Evolutionary conservation across 2,113 vertebrate genomes (phyloP).

Genomic region (Hippotragus niger): DNA sequence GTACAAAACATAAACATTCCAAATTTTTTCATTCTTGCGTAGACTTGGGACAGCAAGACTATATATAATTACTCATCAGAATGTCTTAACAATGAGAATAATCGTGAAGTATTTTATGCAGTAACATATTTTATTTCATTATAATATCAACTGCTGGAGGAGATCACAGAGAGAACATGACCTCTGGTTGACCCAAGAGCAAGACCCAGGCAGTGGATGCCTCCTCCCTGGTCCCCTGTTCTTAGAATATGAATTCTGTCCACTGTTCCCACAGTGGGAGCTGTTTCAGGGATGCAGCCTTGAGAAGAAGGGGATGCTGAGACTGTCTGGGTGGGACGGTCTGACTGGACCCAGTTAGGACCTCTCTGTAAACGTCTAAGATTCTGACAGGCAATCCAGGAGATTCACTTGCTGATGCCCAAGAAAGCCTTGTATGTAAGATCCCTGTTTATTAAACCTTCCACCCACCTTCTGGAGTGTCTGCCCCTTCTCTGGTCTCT

Average conservation of each 20-base stretch:
- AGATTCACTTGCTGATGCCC: background rate
- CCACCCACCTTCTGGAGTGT: background rate
- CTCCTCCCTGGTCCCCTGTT: background rate
- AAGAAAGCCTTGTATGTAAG: background rate
- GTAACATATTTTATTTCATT: background rate
- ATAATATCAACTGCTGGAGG: background rate
- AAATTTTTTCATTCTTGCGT: background rate
- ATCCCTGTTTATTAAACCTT: background rate
- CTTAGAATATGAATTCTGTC: background rate
- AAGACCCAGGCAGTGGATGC: background rate
- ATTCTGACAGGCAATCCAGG: background rate
- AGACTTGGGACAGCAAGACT: background rate
- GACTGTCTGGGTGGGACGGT: background rate
- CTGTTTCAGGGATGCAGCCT: background rate
- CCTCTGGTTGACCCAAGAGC: background rate
- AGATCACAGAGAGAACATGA: background rate
- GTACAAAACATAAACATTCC: background rate
- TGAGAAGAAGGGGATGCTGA: background rate
- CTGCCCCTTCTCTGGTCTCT: background rate
- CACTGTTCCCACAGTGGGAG: background rate
- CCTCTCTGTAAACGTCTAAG: background rate
- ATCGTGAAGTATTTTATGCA: background rate
- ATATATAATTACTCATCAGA: background rate
- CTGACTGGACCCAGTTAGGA: background rate
- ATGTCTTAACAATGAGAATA: background rate